Base-by-base conservation (phyloP, 2,113 vertebrate genomes). In the Nansenia antarctica region DNA sequence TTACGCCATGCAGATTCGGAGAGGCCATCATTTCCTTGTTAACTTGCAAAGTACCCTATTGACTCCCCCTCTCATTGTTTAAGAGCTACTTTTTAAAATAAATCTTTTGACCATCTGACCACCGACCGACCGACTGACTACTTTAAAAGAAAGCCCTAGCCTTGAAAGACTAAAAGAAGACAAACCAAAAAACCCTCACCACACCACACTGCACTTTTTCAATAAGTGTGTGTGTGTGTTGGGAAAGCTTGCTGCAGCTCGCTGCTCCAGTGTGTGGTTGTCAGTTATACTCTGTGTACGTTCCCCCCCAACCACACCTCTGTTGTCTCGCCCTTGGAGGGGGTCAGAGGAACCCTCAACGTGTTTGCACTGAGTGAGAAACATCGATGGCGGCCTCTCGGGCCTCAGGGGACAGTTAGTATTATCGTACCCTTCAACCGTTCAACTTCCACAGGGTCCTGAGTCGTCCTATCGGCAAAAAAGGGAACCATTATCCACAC, bases 361-460 rank as follows among this genome's bases (percentile, higher is more conserved):
- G 72, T 55, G 62, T 78, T 65, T 72, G 55, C 66, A 27, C 52
- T 69, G 79, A 67, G 69, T 69, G 65, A 55, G 67, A 76, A 78
- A 79, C 66, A 42, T 82, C 73, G 70, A 67, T 62, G 72, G 72
- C 62, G 57, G 65, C 61, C 62, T 66, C 62, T 49, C 29, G 59
- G 29, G 35, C 57, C 77, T 73, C 73, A 61, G 32, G 52, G 70
- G 73, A 74, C 47, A 53, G 68, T 64, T 73, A 73, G 52, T 79
- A 57, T 71, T 57, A 58, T 53, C 58, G 68, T 74, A 73, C 66
- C 80, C 80, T 79, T 82, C 73, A 82, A 70, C 69, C 61, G 67
- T 62, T 67, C 67, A 69, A 32, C 58, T 55, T 29, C 42, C 54
- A 24, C 77, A 65, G 71, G 73, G 8, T n/a, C n/a, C 20, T 1